Percentiles rank a stretch among this genome's conserved stretches.
Conservation (phyloP, 2,113 vertebrate genomes). For the Ageneiosus marmoratus region DNA sequence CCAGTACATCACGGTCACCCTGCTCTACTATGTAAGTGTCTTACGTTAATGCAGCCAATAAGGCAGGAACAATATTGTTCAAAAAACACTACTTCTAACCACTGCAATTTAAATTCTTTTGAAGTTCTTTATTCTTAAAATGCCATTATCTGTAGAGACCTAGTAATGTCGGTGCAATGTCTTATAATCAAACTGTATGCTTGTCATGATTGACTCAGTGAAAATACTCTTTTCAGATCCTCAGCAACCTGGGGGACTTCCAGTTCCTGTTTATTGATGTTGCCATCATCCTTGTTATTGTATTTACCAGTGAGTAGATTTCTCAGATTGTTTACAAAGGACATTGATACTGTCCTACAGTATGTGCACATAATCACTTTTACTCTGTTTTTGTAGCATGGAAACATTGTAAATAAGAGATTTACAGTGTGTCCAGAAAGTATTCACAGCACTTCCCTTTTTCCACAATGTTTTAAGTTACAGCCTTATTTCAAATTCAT, state of each 20-base stretch:
- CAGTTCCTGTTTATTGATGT: conserved; percentile 99
- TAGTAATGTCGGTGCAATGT: not conserved
- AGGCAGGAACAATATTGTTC: not conserved
- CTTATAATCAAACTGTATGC: not conserved
- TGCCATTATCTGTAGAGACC: not conserved
- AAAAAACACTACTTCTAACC: not conserved
- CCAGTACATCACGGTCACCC: conserved; percentile 94
- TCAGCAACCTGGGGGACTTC: conserved; percentile 95
- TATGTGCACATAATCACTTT: not conserved
- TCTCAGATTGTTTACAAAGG: not conserved
- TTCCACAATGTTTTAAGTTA: too few species aligned
- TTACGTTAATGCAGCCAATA: not conserved
- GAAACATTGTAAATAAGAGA: not conserved
- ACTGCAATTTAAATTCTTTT: not conserved
- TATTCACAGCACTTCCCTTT: too few species aligned
- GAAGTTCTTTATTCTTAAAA: not conserved
- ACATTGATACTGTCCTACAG: not conserved
- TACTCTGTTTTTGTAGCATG: not conserved
- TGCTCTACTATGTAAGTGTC: conserved; percentile 91
- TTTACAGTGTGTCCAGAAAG: too few species aligned
- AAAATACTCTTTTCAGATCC: conserved; percentile 73
- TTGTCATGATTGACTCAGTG: not conserved
- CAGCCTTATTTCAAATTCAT: too few species aligned
- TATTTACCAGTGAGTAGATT: conserved; percentile 93
- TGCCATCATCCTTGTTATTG: conserved; percentile 92